Conservation (phyloP, 2,113 vertebrate species). For the Laticauda laticaudata region DNA sequence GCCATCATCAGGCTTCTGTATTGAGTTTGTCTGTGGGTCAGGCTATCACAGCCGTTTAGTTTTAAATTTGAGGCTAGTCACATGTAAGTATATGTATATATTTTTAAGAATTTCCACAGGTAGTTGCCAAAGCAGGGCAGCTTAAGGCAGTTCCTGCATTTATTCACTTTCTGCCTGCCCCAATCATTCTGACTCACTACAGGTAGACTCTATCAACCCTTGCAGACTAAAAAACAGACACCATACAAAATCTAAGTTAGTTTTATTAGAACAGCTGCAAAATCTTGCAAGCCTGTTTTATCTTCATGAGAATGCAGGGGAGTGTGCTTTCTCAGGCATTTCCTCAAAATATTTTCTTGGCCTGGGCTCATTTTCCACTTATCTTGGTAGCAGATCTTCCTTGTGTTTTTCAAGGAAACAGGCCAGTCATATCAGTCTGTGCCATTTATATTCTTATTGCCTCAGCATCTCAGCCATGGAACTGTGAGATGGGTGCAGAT, state of each 20-base stretch:
- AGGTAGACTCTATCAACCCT: background rate
- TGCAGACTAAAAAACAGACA: background rate
- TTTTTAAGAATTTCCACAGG: background rate
- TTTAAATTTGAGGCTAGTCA: no score
- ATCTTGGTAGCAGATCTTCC: background rate
- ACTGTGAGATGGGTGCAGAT: no score
- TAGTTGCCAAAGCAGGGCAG: background rate
- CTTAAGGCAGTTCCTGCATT: background rate
- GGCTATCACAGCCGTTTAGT: no score
- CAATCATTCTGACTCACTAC: background rate
- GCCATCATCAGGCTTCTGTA: no score
- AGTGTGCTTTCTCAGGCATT: background rate
- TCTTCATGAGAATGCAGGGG: background rate
- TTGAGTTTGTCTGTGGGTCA: no score
- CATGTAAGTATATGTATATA: background rate
- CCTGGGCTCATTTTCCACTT: background rate
- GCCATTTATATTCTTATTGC: background rate
- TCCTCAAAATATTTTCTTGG: background rate
- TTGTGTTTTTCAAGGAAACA: background rate
- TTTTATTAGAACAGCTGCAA: background rate
- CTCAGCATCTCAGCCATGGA: background rate
- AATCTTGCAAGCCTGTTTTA: background rate
- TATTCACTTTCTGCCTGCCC: background rate
- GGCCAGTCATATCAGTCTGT: background rate
- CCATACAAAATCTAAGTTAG: background rate